phyloP scores from a whole-genome alignment of 2,888 invertebrate genomes.

The Drosophila mayaguana region DNA sequence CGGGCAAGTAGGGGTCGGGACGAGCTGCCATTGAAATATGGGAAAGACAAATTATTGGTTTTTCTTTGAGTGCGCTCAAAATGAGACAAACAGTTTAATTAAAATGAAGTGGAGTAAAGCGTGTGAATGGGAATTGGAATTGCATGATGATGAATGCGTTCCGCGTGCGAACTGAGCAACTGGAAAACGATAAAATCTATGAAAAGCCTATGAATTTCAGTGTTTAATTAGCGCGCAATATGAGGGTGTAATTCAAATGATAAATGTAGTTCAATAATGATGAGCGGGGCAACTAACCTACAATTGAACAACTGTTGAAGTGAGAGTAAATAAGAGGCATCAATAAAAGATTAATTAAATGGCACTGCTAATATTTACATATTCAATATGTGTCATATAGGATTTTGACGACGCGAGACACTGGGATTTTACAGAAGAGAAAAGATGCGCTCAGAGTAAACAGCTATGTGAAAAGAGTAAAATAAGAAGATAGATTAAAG shows the following conservation, averaged over 20 bases:
- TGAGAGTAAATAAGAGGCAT: not conserved
- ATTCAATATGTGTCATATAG: too few relatives aligned
- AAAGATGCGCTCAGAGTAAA: too few relatives aligned
- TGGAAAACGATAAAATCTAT: slow-evolving; percentile 6
- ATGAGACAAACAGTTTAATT: slow-evolving; percentile 67
- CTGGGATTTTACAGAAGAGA: too few relatives aligned
- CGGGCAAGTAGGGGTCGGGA: not conserved
- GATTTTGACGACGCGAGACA: too few relatives aligned
- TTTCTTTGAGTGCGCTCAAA: slow-evolving; percentile 68
- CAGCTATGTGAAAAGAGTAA: not conserved
- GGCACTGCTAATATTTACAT: not conserved
- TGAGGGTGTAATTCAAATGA: slow-evolving; percentile 15
- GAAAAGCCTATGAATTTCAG: slow-evolving; percentile 13
- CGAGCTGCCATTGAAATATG: slow-evolving; percentile 64
- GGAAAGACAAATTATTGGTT: slow-evolving; percentile 75
- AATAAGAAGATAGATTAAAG: not conserved
- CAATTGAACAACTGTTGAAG: not conserved
- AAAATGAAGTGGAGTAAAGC: slow-evolving; percentile 67
- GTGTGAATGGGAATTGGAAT: slow-evolving; percentile 70
- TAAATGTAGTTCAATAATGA: slow-evolving; percentile 1
- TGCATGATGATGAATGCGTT: slow-evolving; percentile 47
- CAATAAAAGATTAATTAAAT: not conserved
- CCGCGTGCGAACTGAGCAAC: not conserved
- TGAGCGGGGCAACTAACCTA: too few relatives aligned
- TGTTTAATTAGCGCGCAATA: slow-evolving; percentile 27